These are phyloP conservation scores for Xylocampa areola DNA, from an alignment of 2,888 invertebrate genomes.

Conservation along the genomic window DNA sequence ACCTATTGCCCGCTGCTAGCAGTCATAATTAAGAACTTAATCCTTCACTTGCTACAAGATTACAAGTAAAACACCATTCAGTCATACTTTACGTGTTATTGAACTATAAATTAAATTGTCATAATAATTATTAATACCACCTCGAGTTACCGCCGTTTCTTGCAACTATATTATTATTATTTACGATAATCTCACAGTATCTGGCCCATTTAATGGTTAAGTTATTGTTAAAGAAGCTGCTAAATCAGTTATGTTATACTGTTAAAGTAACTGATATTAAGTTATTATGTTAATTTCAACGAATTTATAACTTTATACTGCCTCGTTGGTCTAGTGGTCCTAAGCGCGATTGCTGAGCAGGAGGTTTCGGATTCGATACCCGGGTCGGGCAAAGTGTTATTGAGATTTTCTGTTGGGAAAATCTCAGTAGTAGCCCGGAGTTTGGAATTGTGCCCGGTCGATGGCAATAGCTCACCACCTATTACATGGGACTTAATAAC, in stretches of 20 bases:
- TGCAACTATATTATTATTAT: conserved; percentile 22
- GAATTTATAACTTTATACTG: neutral
- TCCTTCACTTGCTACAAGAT: conserved; percentile 21
- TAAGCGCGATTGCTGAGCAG: too few relatives aligned
- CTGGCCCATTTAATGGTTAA: conserved; percentile 25
- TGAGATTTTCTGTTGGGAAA: too few relatives aligned
- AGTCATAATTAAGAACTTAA: conserved; percentile 20
- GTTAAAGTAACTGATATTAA: conserved; percentile 33
- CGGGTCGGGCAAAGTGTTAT: too few relatives aligned
- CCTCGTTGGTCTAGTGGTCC: neutral
- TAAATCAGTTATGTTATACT: conserved; percentile 44
- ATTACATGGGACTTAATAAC: too few relatives aligned
- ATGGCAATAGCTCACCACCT: too few relatives aligned
- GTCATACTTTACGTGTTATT: conserved; percentile 19
- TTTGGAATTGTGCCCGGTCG: too few relatives aligned
- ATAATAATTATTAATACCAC: conserved; percentile 29
- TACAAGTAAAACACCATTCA: conserved; percentile 16
- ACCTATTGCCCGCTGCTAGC: conserved; percentile 17
- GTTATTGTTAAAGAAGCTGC: conserved; percentile 35
- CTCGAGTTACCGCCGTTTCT: neutral
- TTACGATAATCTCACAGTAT: conserved; percentile 28
- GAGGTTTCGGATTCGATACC: too few relatives aligned
- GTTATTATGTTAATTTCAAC: conserved; percentile 43
- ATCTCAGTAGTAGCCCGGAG: too few relatives aligned
- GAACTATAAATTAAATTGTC: conserved; percentile 38